phyloP scores from a whole-genome alignment of 2,888 invertebrate genomes.

The Lordiphosa andalusiaca region DNA sequence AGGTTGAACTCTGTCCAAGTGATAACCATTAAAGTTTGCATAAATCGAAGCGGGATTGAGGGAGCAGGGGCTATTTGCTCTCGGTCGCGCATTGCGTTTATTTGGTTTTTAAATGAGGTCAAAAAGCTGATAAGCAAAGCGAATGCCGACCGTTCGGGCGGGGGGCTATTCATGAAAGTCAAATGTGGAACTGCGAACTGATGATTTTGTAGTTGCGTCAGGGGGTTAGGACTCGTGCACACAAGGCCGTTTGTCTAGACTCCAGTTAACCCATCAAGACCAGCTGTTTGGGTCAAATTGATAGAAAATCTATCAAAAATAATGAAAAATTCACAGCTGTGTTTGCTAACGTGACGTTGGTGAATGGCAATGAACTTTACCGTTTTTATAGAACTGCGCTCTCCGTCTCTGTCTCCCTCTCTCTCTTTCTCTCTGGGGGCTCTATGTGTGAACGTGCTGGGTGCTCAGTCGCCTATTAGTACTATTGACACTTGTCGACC shows the following conservation, averaged over 20 bases:
- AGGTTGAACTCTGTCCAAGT: constrained; percentile 36
- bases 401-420: neutral
- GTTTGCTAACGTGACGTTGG: constrained; percentile 53
- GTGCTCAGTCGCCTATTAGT: constrained; percentile 67
- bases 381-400: constrained; percentile 40
- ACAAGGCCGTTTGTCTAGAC: constrained; percentile 48
- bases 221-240: constrained; percentile 22
- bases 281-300: constrained; percentile 37
- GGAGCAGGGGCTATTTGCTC: constrained; percentile 41
- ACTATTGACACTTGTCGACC: constrained; percentile 78
- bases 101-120: constrained; percentile 74
- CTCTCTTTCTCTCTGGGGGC: constrained; percentile 6
- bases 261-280: constrained; percentile 32
- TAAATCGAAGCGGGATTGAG: constrained; percentile 33
- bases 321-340: constrained; percentile 67
- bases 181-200: constrained; percentile 23
- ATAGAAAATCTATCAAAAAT: constrained; percentile 33
- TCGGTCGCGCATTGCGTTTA: constrained; percentile 50
- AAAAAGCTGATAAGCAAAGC: constrained; percentile 65
- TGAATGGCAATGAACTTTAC: constrained; percentile 77
- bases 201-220: constrained; percentile 17
- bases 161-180: constrained; percentile 32
- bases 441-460: constrained; percentile 34
- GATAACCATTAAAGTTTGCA: constrained; percentile 59
- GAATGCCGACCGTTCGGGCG: constrained; percentile 15